Evolutionary conservation across 2,888 invertebrate genomes (phyloP).

Genomic region (Epinotia nisella): DNA sequence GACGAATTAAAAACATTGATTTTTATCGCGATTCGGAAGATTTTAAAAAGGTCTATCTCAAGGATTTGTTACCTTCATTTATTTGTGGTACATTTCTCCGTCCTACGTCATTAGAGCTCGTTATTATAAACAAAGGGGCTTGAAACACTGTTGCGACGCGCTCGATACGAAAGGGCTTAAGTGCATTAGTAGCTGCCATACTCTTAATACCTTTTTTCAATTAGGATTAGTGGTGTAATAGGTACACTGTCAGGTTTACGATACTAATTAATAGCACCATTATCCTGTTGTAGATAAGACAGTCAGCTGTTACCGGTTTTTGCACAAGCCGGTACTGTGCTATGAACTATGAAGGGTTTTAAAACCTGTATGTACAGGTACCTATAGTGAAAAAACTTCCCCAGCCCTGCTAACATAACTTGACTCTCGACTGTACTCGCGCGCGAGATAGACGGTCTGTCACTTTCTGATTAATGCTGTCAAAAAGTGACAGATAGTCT

Average conservation of each 20-base stretch:
- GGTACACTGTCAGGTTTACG: constrained; percentile 19
- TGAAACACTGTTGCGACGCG: constrained; percentile 11
- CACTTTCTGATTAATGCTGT: too few relatives aligned
- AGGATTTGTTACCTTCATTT: neutral
- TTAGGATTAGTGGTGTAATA: neutral
- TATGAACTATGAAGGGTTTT: neutral
- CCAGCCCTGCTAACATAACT: too few relatives aligned
- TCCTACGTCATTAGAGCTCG: neutral
- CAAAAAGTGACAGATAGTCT: too few relatives aligned
- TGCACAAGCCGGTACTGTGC: neutral
- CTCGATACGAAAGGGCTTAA: neutral
- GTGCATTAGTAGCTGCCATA: neutral
- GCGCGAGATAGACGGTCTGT: too few relatives aligned
- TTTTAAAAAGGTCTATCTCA: constrained; percentile 2
- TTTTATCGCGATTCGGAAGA: constrained; percentile 5
- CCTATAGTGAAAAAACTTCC: too few relatives aligned
- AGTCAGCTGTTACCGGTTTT: constrained; percentile 22
- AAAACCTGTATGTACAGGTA: too few relatives aligned
- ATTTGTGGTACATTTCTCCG: neutral
- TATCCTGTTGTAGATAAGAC: constrained; percentile 14
- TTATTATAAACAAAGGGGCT: constrained; percentile 22
- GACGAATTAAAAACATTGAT: too few relatives aligned
- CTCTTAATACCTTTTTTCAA: neutral
- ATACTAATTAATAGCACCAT: constrained; percentile 26
- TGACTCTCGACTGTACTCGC: too few relatives aligned